Evolutionary conservation across 1,140 invertebrate genomes (phyloP).

Genomic region (Drosophila ironensis): DNA sequence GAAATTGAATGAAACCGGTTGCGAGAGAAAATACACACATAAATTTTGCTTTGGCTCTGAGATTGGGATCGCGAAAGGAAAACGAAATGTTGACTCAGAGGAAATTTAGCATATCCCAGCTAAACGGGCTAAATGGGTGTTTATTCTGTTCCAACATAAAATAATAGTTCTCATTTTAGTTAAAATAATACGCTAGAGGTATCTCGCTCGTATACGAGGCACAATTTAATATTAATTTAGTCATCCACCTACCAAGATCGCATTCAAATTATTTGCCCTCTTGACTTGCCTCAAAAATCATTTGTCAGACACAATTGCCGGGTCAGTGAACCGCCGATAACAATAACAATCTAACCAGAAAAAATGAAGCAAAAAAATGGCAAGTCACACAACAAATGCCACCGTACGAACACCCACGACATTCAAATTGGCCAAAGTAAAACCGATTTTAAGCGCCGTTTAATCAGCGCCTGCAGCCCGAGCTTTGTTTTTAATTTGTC

Average conservation of each 20-base stretch:
- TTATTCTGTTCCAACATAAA: no score
- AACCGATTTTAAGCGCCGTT: constrained; percentile 69
- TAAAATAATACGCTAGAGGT: no score
- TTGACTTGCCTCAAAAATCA: constrained; percentile 35
- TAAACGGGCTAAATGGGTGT: no score
- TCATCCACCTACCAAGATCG: constrained; percentile 39
- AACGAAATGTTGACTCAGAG: neutral
- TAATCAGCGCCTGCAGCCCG: constrained; percentile 68
- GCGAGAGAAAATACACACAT: constrained; percentile 21
- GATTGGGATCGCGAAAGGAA: constrained; percentile 8
- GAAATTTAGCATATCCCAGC: no score
- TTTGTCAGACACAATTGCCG: constrained; percentile 46
- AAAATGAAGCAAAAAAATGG: constrained; percentile 12
- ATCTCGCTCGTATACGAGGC: neutral
- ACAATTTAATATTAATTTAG: constrained; percentile 20
- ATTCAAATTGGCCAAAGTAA: constrained; percentile 63
- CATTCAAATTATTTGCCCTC: constrained; percentile 49
- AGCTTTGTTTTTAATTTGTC: constrained; percentile 74
- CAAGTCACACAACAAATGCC: constrained; percentile 5
- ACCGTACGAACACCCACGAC: constrained; percentile 57
- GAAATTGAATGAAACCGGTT: constrained; percentile 50
- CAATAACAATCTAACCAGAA: constrained; percentile 37
- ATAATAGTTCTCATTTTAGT: no score
- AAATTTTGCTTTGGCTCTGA: constrained; percentile 17
- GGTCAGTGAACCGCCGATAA: constrained; percentile 40